Evolutionary conservation across 2,797 vertebrate species (phyloP).

Genomic region (Tiaroga cobitis): DNA sequence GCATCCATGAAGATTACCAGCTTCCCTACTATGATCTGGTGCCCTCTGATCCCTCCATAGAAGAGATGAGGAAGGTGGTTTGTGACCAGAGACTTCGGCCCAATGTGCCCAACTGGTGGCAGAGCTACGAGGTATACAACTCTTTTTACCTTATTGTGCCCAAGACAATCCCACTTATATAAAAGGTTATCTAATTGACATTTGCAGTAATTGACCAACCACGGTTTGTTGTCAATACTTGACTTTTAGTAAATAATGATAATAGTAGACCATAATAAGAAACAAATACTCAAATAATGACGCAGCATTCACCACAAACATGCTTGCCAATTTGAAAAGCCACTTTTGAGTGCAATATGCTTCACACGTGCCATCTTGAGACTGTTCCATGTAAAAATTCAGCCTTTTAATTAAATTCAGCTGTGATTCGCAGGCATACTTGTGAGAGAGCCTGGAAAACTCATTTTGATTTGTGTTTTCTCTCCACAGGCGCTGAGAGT

Average conservation of each 20-base stretch:
- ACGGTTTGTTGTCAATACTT: background rate
- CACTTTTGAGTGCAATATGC: background rate
- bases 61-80: slow-evolving; percentile 99
- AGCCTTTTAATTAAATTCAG: slow-evolving; percentile 24
- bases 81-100: slow-evolving; percentile 97
- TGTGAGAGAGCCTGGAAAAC: background rate
- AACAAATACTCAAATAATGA: background rate
- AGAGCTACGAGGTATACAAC: slow-evolving; percentile 91
- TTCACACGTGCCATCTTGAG: slow-evolving; percentile 4
- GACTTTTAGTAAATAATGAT: background rate
- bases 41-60: slow-evolving; percentile 97
- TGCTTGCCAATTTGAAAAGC: slow-evolving; percentile 1
- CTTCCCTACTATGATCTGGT: slow-evolving; percentile 97
- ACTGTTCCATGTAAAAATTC: slow-evolving; percentile 8
- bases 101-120: slow-evolving; percentile 98
- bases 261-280: background rate
- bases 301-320: background rate
- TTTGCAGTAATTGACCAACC: background rate
- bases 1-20: slow-evolving; percentile 98
- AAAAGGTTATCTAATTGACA: background rate
- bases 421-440: background rate
- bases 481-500: slow-evolving; percentile 87
- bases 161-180: background rate
- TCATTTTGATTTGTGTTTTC: slow-evolving; percentile 19
- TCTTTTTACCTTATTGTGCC: background rate